Percentiles rank a stretch among this genome's conserved stretches.
Conservation (phyloP, 53 echinoderm and acorn worm species). For the Patiria pectinifera region DNA sequence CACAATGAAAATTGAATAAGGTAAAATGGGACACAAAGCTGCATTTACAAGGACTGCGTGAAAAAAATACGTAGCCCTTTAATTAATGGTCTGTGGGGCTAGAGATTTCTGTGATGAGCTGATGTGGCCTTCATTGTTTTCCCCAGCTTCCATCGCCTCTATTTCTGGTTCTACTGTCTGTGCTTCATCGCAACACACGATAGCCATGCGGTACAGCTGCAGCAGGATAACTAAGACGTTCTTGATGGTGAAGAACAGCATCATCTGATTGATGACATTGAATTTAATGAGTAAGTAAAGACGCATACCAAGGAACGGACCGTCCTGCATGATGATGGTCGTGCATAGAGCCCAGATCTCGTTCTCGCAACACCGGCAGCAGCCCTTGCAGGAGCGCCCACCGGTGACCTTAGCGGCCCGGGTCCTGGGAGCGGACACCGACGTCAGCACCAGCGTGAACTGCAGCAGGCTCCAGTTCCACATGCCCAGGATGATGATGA, state of each 20-base stretch:
- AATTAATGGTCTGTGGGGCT: too few species aligned
- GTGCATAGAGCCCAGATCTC: conserved; percentile 91
- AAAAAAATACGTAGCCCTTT: too few species aligned
- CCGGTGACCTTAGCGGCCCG: conserved; percentile 47
- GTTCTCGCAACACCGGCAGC: conserved; percentile 74
- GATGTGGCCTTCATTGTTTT: neutral
- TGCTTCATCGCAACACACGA: conserved; percentile 62
- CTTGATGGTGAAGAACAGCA: conserved; percentile 92
- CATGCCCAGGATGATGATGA: conserved; percentile 78
- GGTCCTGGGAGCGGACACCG: conserved; percentile 70
- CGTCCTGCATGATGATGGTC: conserved; percentile 85
- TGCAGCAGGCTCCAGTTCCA: conserved; percentile 91
- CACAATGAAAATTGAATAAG: too few species aligned
- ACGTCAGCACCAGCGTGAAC: conserved; percentile 90
- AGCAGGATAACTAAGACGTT: conserved; percentile 82
- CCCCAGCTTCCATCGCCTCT: neutral
- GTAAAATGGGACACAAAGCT: too few species aligned
- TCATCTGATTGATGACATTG: conserved; percentile 81
- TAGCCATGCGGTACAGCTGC: conserved; percentile 81
- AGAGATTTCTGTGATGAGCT: neutral
- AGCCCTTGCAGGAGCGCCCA: conserved; percentile 39
- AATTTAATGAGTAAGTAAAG: conserved; percentile 79
- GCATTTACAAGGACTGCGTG: too few species aligned
- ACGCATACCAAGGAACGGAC: conserved; percentile 88
- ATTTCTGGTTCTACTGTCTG: conserved; percentile 50